Percentiles rank a stretch among this genome's conserved stretches.
Conservation (phyloP, 2,797 vertebrate species). For the Synaphobranchus kaupii region DNA sequence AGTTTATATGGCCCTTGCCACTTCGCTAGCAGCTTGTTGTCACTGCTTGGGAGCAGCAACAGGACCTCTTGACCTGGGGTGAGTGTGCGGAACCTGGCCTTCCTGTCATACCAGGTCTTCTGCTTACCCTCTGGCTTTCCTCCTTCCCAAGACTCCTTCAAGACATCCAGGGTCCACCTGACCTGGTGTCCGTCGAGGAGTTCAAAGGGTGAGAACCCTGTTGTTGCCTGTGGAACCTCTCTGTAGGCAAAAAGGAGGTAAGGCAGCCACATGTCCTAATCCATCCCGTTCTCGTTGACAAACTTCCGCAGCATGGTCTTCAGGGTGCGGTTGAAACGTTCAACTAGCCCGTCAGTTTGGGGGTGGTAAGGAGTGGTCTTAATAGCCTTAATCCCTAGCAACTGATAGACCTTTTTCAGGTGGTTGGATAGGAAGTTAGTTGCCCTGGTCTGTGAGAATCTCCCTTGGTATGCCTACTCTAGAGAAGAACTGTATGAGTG, state of each 20-base stretch:
- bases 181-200: not conserved
- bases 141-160: not conserved
- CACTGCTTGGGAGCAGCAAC: slow-evolving; percentile 2
- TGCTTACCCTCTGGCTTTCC: not conserved
- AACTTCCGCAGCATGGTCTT: not conserved
- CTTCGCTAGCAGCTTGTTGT: not conserved
- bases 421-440: too few species aligned
- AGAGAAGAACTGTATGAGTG: slow-evolving; percentile 25
- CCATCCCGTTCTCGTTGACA: not conserved
- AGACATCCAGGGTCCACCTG: not conserved
- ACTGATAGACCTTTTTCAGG: not conserved
- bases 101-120: not conserved
- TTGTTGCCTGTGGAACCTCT: not conserved
- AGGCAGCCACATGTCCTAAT: not conserved
- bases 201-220: not conserved
- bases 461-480: too few species aligned
- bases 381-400: slow-evolving; percentile 1
- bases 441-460: too few species aligned
- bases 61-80: not conserved
- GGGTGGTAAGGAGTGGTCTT: not conserved
- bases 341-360: too few species aligned
- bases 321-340: not conserved
- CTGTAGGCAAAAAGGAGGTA: not conserved
- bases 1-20: slow-evolving; percentile 20
- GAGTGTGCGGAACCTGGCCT: not conserved